Evolutionary conservation across 2,888 invertebrate genomes (phyloP).

Genomic region (Steinernema carpocapsae): DNA sequence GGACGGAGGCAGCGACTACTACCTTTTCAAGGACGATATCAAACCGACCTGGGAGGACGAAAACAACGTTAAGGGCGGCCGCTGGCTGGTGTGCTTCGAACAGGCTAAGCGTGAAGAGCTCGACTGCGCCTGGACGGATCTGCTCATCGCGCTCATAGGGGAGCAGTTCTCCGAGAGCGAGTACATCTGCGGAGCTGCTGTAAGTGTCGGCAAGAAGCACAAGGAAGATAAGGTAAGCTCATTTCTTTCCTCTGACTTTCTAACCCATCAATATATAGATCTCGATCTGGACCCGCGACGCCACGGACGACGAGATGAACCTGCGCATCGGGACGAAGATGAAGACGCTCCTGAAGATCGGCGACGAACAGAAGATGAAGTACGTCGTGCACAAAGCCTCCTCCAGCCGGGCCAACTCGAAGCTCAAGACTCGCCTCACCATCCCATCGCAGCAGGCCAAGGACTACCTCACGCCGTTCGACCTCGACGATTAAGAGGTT

Average conservation of each 20-base stretch:
- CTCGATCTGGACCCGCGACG: constrained; percentile 8
- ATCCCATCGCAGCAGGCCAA: background rate
- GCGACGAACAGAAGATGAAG: background rate
- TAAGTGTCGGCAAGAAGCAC: constrained; percentile 86
- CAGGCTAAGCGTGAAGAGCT: constrained; percentile 42
- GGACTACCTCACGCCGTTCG: no score
- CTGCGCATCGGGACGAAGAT: constrained; percentile 1
- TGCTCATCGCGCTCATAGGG: constrained; percentile 84
- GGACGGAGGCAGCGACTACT: constrained; percentile 9
- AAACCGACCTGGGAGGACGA: constrained; percentile 19
- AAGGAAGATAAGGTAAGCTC: constrained; percentile 80
- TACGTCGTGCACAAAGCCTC: background rate
- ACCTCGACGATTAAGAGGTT: no score
- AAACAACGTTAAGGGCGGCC: background rate
- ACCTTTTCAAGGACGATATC: background rate
- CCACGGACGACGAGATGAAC: background rate
- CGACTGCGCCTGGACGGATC: constrained; percentile 66
- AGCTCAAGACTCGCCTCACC: background rate
- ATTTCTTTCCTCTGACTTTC: background rate
- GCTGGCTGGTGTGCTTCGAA: background rate
- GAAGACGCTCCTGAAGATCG: background rate
- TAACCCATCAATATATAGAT: background rate
- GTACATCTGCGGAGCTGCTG: constrained; percentile 92
- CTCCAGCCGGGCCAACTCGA: background rate
- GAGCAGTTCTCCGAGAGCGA: constrained; percentile 92